Conservation (phyloP, 1,140 invertebrate genomes). For the Diorhabda sublineata region DNA sequence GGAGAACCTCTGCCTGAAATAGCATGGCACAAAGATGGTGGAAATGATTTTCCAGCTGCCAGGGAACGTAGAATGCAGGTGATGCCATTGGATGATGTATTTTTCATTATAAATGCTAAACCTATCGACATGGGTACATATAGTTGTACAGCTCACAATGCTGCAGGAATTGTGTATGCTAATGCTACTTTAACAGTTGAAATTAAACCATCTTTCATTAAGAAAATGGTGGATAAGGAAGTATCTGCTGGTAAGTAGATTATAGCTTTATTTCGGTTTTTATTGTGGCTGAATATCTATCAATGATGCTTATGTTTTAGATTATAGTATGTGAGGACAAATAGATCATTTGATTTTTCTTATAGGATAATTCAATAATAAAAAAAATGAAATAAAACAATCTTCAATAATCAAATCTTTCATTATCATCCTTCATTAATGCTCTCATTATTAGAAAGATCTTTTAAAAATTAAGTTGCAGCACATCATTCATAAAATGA, state of each 20-base stretch:
- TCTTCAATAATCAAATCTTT: no score
- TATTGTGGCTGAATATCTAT: no score
- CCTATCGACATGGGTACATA: slow-evolving; percentile 85
- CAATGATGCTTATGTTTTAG: no score
- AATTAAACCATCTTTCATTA: slow-evolving; percentile 82
- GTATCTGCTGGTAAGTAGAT: slow-evolving; percentile 54
- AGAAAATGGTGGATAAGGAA: slow-evolving; percentile 80
- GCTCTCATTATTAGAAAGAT: no score
- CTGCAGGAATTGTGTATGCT: slow-evolving; percentile 77
- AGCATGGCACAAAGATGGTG: slow-evolving; percentile 91
- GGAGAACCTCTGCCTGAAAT: slow-evolving; percentile 87
- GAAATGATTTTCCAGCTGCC: slow-evolving; percentile 91
- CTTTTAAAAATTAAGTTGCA: no score
- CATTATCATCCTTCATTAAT: no score
- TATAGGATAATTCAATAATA: no score
- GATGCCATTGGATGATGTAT: slow-evolving; percentile 84
- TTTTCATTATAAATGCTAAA: slow-evolving; percentile 89
- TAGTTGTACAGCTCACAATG: slow-evolving; percentile 88
- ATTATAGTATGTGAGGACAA: no score
- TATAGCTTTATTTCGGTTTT: neutral
- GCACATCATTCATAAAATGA: no score
- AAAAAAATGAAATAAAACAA: no score
- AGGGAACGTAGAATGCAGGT: slow-evolving; percentile 89
- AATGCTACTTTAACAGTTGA: slow-evolving; percentile 60
- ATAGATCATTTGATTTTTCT: no score